Evolutionary conservation across 53 echinoderm and acorn worm species (phyloP), one percentile per base, ranked within the genome.

Genomic region (Patiria pectinifera): DNA sequence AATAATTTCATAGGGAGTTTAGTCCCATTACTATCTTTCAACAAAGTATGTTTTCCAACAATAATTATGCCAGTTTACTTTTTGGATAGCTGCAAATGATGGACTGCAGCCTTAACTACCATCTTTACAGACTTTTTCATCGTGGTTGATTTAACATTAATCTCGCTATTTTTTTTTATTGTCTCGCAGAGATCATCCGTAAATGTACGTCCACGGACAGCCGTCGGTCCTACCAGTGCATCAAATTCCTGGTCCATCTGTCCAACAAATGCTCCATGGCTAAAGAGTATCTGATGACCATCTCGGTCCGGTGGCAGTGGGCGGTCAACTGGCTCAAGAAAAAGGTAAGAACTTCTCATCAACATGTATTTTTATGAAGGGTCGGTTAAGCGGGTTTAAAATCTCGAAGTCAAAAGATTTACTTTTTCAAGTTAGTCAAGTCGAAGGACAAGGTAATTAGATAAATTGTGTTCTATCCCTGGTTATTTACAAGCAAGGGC

Each of bases 261-360:
- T 95, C 98, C 72, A 98, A 96, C 94, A 96, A 94, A 90, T 96
- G 95, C 78, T 94, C 96, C 43, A 80, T 91, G 59, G 98, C 98
- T 79, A 98, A 98, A 90, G 98, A 98, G 18, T 96, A 98, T 85
- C 93, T 98, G 82, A 96, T 97, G 91, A 94, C 98, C 35, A 95
- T 96, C 76, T 95, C 95, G 14, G 87, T 89, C 25, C 95, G 95
- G 71, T 98, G 98, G 98, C 98, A 98, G 69, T 98, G 96, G 96
- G 95, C 98, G 1, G 96, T 98, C 75, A 95, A 96, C 89, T 98
- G 98, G 98, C 96, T 98, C 66, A 98, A 98, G 95, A 96, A 97
- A 80, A 97, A 98, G 96, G 99, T 98, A 85, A 66, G 2, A 53
- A 53, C 46, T 69, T 7, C 13, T 22, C 62, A 49, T 49, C 49